Base-by-base conservation (phyloP, 1,140 invertebrate species). In the Sitodiplosis mosellana region DNA sequence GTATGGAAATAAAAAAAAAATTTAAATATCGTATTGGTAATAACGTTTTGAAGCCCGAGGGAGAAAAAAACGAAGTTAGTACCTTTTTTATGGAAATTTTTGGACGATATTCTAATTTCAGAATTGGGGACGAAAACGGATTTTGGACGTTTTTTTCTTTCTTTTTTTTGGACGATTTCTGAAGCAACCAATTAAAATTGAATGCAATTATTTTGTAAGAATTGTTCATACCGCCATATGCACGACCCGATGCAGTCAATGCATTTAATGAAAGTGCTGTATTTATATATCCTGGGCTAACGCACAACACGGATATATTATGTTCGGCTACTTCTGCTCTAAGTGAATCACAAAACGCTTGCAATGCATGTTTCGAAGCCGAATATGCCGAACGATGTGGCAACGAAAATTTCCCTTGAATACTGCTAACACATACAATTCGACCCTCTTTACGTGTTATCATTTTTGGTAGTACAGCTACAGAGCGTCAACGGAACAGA, bases 351-450 rank as follows among this genome's bases (percentile, higher is more conserved):
- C 77, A 79, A 69, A 88, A 90, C 22, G 85, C 87, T 70, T 90
- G 84, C 15, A 94, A 57, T 2, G 93, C 92, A 72, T 95, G 90
- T 69, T 98, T 98, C 0, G 91, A 92, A 17, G 91, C 89, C 50
- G 81, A 75, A 72, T 98, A 94, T 2, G 86, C 80, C 27, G 85
- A 85, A 51, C 87, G 77, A 59, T 81, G 82, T 36, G 93, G 92
- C 56, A 96, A 75, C 4, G 87, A 80, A 47, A 97, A 77, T 60
- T 83, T 80, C 40, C 90, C 90, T 72, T 98, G 93, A 2, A 97
- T 71, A 53, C 89, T 94, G 64, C 90, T 90, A n/a, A 96, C 72
- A 54, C 78, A 84, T 33, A 95, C 80, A 56, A 98, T 80, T 56
- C 87, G 82, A 1, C 92, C 93, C 57, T 67, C 71, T 55, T 76